Conservation (phyloP, 92 coral and sea anemone genomes). For the Siderastrea radians region DNA sequence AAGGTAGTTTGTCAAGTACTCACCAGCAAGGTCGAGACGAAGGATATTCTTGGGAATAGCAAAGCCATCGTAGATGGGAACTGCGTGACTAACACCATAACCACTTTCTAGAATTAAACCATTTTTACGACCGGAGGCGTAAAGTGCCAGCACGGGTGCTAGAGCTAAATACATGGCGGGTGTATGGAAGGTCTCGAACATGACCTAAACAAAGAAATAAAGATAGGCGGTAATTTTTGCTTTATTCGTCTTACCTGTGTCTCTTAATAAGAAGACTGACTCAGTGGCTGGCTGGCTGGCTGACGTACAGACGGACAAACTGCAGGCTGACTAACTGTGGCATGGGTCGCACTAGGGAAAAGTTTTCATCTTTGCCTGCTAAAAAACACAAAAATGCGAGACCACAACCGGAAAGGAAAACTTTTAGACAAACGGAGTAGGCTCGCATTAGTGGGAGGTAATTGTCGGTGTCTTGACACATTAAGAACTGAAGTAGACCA, state of each 20-base stretch:
- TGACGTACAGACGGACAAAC: too few species aligned
- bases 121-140: slow-evolving; percentile 80
- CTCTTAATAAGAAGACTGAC: too few species aligned
- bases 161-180: slow-evolving; percentile 82
- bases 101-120: slow-evolving; percentile 78
- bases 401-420: neutral
- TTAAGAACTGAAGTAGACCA: neutral
- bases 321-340: neutral
- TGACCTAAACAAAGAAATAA: slow-evolving; percentile 42
- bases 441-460: neutral
- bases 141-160: slow-evolving; percentile 79
- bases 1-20: slow-evolving; percentile 74
- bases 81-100: slow-evolving; percentile 79
- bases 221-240: neutral
- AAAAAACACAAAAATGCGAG: neutral
- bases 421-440: neutral
- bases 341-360: neutral
- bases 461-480: neutral
- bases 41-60: slow-evolving; percentile 77
- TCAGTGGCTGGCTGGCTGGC: too few species aligned
- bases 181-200: slow-evolving; percentile 78
- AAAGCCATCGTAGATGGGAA: slow-evolving; percentile 80
- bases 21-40: slow-evolving; percentile 81
- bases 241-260: neutral
- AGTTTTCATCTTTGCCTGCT: neutral